phyloP scores from a whole-genome alignment of 2,888 invertebrate genomes.

The Deroplatys truncata region DNA sequence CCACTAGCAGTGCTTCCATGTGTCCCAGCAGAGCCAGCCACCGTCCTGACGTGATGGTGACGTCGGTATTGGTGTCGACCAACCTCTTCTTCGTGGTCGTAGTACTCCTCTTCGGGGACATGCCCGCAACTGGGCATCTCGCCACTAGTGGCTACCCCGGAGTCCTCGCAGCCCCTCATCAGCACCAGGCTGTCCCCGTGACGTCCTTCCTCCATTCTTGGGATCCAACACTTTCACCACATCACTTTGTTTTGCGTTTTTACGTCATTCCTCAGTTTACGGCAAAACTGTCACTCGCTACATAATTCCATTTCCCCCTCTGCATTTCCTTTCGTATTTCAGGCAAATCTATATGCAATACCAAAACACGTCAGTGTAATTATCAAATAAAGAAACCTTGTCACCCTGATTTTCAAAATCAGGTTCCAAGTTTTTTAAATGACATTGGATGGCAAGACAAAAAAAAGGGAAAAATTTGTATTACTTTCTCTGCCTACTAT shows the following conservation, averaged over 20 bases:
- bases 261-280: not conserved
- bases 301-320: not conserved
- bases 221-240: not conserved
- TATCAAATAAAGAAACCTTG: no score
- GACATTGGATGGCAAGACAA: no score
- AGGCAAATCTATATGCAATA: not conserved
- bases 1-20: slow-evolving; percentile 49
- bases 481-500: no score
- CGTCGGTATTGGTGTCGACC: slow-evolving; percentile 28
- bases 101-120: slow-evolving; percentile 38
- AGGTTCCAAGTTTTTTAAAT: no score
- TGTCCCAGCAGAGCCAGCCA: slow-evolving; percentile 45
- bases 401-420: no score
- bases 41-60: slow-evolving; percentile 24
- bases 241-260: not conserved
- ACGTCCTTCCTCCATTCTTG: slow-evolving; percentile 8
- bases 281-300: not conserved
- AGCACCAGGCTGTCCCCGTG: slow-evolving; percentile 28
- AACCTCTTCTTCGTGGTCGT: not conserved
- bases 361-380: no score
- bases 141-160: slow-evolving; percentile 42
- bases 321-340: not conserved
- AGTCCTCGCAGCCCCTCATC: slow-evolving; percentile 37
- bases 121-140: slow-evolving; percentile 39
- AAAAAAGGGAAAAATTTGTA: no score